phyloP scores from a whole-genome alignment of 2,888 invertebrate species.

The Agriopis marginaria region DNA sequence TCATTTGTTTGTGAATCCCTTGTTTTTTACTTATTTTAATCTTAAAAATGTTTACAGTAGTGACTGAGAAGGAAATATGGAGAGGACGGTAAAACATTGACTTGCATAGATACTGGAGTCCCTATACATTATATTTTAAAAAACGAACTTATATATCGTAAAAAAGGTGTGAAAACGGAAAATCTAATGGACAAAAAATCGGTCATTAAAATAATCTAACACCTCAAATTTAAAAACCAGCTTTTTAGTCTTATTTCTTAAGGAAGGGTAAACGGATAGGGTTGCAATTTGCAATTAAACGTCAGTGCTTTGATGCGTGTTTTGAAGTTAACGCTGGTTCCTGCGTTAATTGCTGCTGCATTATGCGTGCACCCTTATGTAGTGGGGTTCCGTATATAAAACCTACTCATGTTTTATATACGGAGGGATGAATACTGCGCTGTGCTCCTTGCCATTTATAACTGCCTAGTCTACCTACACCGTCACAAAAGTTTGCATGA shows the following conservation, averaged over 20 bases:
- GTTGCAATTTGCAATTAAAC: slow-evolving; percentile 15
- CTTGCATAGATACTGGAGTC: too few relatives aligned
- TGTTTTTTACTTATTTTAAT: too few relatives aligned
- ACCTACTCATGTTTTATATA: slow-evolving; percentile 24
- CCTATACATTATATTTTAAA: too few relatives aligned
- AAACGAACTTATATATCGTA: too few relatives aligned
- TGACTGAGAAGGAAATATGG: too few relatives aligned
- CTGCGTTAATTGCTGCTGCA: slow-evolving; percentile 58
- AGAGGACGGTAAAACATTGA: too few relatives aligned
- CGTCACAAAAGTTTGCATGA: too few relatives aligned
- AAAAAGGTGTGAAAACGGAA: too few relatives aligned
- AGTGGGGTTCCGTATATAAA: slow-evolving; percentile 21
- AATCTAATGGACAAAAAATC: too few relatives aligned
- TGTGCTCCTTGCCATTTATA: not conserved
- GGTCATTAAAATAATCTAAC: slow-evolving; percentile 16
- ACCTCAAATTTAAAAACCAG: slow-evolving; percentile 1
- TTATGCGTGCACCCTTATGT: slow-evolving; percentile 51
- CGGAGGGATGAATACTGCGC: slow-evolving; percentile 8
- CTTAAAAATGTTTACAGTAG: too few relatives aligned
- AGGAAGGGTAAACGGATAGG: slow-evolving; percentile 7
- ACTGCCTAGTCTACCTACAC: too few relatives aligned
- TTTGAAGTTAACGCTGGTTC: slow-evolving; percentile 47
- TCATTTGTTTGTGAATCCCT: too few relatives aligned
- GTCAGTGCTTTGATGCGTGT: slow-evolving; percentile 26
- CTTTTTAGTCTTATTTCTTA: not conserved